Base-by-base conservation (phyloP, 1,140 invertebrate species). In the Lethrus apterus region DNA sequence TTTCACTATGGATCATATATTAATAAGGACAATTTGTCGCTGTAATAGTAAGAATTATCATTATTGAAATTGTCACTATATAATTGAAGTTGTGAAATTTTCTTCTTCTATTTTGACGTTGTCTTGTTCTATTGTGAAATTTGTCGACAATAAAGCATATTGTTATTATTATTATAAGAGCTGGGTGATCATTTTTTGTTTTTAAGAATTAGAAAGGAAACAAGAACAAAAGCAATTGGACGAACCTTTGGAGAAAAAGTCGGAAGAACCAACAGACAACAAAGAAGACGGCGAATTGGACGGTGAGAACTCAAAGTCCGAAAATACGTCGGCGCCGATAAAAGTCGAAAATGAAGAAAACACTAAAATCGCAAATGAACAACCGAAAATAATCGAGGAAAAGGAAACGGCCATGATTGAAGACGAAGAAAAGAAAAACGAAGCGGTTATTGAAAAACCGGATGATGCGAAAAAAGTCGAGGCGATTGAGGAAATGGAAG, bases 311-410 rank as follows among this genome's bases (percentile, higher is more conserved):
- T 54, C 8, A 51, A 51, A 38, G 13, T 20, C 10, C 47, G 58
- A 43, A 21, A 34, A 44, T 31, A 40, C 8, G 53, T 46, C 9
- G 40, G 55, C 11, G 41, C 57, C 21, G 55, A 64, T 52, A 55
- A 48, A 43, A 55, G 9, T 51, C 29, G 52, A 46, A 51, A 55
- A 52, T 65, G 67, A 73, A 19, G 75, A 79, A 53, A 64, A 64
- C 48, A 71, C n/a, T n/a, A n/a, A n/a, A n/a, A n/a, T 21, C 21
- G 40, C 72, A 46, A 50, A 70, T 35, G 73, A 77, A 7, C 70
- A 71, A 48, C 54, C 65, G 11, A 60, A 69, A 21, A 61, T 72
- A n/a, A 67, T 68, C 45, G 64, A 65, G 24, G 56, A 63, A 36
- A 44, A 49, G 9, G 45, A 58, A 36, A 54, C 52, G 36, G 44